Conservation (phyloP, 2,888 invertebrate species). For the Acanthacorydalis orientalis region DNA sequence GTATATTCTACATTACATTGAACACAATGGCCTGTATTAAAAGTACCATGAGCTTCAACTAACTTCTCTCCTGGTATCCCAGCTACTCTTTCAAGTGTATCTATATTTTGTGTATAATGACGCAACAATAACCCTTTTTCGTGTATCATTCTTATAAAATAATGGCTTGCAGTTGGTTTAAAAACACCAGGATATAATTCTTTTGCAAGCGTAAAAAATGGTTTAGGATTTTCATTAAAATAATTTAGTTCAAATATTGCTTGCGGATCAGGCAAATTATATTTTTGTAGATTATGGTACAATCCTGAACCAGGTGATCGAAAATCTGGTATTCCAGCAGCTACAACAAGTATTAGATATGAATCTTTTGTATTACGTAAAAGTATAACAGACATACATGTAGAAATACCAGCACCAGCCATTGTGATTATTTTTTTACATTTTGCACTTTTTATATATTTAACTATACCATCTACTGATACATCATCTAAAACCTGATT, state of each 20-base stretch:
- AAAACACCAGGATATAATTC: slow-evolving; percentile 76
- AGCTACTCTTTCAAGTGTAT: slow-evolving; percentile 76
- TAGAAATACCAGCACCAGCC: slow-evolving; percentile 94
- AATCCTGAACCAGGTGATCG: slow-evolving; percentile 83
- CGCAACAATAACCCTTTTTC: slow-evolving; percentile 63
- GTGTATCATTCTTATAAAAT: slow-evolving; percentile 70
- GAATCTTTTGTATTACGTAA: slow-evolving; percentile 7
- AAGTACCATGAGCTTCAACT: slow-evolving; percentile 91
- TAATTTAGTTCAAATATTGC: slow-evolving; percentile 84
- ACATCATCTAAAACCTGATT: slow-evolving; percentile 18
- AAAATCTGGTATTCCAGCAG: slow-evolving; percentile 94
- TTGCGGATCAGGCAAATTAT: slow-evolving; percentile 78
- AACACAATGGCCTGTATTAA: slow-evolving; percentile 73
- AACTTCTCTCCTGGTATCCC: slow-evolving; percentile 69
- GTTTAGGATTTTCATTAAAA: slow-evolving; percentile 76
- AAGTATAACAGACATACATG: slow-evolving; percentile 45
- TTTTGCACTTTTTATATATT: slow-evolving; percentile 58
- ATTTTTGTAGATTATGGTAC: slow-evolving; percentile 81
- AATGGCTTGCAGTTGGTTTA: slow-evolving; percentile 80
- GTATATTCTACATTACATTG: slow-evolving; percentile 54
- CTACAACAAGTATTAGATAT: slow-evolving; percentile 28
- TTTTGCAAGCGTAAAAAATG: slow-evolving; percentile 82
- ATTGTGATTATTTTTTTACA: slow-evolving; percentile 81
- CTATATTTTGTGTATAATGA: slow-evolving; percentile 85
- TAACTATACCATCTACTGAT: slow-evolving; percentile 55